These are phyloP conservation scores for Cacoxenus indagator DNA, from an alignment of 2,888 invertebrate genomes.

Conservation along the genomic window DNA sequence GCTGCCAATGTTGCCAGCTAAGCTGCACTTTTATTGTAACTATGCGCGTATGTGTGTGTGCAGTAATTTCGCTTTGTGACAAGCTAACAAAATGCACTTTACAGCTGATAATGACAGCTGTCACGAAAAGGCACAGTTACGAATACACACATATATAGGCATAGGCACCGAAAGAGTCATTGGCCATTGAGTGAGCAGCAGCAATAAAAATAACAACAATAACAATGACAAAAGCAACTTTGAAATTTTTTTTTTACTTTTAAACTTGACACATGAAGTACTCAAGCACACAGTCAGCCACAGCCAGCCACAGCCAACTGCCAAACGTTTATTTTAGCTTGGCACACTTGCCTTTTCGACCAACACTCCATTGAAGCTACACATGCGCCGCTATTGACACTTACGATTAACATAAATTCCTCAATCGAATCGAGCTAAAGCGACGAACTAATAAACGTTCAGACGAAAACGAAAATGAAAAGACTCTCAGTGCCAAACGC, in stretches of 20 bases:
- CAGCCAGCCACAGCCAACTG: background rate
- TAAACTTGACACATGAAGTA: conserved; percentile 47
- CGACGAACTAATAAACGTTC: conserved; percentile 1
- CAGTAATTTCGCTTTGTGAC: background rate
- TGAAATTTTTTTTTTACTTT: conserved; percentile 37
- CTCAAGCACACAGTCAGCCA: conserved; percentile 8
- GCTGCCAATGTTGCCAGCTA: conserved; percentile 22
- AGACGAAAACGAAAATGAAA: conserved; percentile 2
- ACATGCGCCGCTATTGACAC: conserved; percentile 21
- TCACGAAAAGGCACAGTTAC: background rate
- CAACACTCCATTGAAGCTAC: background rate
- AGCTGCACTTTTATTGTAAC: conserved; percentile 20
- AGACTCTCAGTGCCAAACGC: conserved; percentile 28
- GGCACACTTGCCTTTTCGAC: background rate
- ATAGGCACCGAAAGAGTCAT: conserved; percentile 24
- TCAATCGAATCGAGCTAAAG: conserved; percentile 14
- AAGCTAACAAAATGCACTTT: background rate
- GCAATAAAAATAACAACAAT: conserved; percentile 4
- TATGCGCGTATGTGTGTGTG: background rate
- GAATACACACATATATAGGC: conserved; percentile 9
- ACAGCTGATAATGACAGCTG: background rate
- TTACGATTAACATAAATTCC: conserved; percentile 29
- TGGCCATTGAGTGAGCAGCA: conserved; percentile 15
- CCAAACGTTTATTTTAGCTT: background rate
- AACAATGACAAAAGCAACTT: background rate